Conservation (phyloP, 1,140 invertebrate genomes). For the Agrypnia vestita region DNA sequence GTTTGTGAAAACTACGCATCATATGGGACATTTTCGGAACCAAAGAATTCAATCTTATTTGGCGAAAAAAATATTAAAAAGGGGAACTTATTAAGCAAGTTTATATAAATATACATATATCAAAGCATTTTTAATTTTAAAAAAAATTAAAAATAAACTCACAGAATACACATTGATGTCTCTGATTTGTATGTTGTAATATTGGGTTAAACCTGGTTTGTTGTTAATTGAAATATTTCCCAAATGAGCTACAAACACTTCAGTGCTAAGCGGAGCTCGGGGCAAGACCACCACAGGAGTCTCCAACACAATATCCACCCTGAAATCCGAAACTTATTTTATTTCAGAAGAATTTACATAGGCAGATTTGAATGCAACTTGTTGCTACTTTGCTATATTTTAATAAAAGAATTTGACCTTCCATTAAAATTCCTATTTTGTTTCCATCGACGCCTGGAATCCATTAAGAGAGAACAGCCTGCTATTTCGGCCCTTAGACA, state of each 20-base stretch:
- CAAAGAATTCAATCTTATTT: too few species aligned
- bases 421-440: too few species aligned
- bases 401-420: too few species aligned
- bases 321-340: slow-evolving; percentile 61
- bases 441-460: too few species aligned
- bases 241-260: slow-evolving; percentile 94
- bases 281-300: slow-evolving; percentile 94
- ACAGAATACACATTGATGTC: slow-evolving; percentile 91
- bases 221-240: slow-evolving; percentile 87
- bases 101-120: too few species aligned
- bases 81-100: too few species aligned
- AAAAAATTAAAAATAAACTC: slow-evolving; percentile 52
- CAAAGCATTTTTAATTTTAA: not conserved
- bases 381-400: not conserved
- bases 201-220: slow-evolving; percentile 66
- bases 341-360: slow-evolving; percentile 4
- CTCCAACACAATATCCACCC: slow-evolving; percentile 85
- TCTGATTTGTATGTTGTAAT: slow-evolving; percentile 79
- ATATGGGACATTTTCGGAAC: too few species aligned
- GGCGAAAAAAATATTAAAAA: too few species aligned
- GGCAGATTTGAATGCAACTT: slow-evolving; percentile 13
- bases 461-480: too few species aligned
- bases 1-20: too few species aligned
- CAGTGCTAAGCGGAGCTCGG: slow-evolving; percentile 81
- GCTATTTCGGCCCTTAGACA: too few species aligned